Conservation (phyloP, 2,888 invertebrate genomes). For the Pomacea canaliculata region DNA sequence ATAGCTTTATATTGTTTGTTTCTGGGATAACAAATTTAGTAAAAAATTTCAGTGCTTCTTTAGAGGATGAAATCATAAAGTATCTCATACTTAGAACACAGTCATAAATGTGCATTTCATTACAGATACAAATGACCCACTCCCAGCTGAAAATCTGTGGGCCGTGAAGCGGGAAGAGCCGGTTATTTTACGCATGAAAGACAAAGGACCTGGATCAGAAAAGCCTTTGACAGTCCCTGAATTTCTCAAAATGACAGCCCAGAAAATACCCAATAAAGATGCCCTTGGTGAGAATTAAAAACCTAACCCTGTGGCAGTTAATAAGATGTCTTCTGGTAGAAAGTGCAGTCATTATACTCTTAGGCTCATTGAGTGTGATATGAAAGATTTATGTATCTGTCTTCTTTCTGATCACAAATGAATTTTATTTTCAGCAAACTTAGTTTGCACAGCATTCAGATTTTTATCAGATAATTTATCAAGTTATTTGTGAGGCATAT, state of each 20-base stretch:
- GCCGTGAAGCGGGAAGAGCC: constrained; percentile 42
- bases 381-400: neutral
- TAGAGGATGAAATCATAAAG: too few relatives aligned
- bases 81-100: neutral
- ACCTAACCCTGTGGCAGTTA: neutral
- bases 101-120: neutral
- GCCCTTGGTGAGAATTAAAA: constrained; percentile 51
- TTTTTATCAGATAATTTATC: neutral
- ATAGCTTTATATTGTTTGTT: too few relatives aligned
- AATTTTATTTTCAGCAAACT: neutral
- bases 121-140: constrained; percentile 48
- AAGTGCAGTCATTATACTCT: too few relatives aligned
- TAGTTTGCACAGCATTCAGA: neutral
- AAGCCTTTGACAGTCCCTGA: constrained; percentile 53
- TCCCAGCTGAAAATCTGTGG: constrained; percentile 39
- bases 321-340: neutral
- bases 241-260: constrained; percentile 45
- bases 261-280: constrained; percentile 44
- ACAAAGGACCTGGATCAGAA: constrained; percentile 39
- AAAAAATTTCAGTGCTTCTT: too few relatives aligned
- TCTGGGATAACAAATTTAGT: too few relatives aligned
- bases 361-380: neutral
- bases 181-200: constrained; percentile 51
- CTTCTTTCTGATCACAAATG: neutral
- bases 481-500: neutral